Evolutionary conservation across 2,797 vertebrate species (phyloP).

Genomic region (Pelochelys cantorii): DNA sequence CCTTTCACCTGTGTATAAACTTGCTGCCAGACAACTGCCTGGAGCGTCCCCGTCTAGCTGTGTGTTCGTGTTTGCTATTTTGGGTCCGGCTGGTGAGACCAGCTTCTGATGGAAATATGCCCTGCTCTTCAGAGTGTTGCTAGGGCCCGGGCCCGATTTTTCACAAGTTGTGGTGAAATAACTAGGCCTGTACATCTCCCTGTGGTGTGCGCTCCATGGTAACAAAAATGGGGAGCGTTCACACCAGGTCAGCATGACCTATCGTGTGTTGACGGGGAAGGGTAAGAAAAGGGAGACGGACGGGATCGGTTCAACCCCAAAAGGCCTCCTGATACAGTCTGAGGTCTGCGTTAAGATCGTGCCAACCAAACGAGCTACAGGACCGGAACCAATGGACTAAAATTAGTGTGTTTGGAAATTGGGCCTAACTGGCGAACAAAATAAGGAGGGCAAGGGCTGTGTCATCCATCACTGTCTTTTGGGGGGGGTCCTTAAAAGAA

Average conservation of each 20-base stretch:
- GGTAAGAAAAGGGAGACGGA: not conserved
- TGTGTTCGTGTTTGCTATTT: not conserved
- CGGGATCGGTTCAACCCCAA: not conserved
- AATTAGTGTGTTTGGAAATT: not conserved
- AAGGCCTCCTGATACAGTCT: not conserved
- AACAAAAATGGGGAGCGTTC: not conserved
- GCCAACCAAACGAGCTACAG: not conserved
- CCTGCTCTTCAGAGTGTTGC: not conserved
- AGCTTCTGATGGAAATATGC: not conserved
- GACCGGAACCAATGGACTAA: not conserved
- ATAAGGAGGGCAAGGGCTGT: not conserved
- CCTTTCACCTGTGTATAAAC: not conserved
- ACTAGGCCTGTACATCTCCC: not conserved
- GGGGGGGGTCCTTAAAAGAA: not conserved
- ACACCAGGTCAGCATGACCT: not conserved
- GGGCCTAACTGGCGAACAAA: not conserved
- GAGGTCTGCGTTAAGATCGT: not conserved
- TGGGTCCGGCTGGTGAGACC: not conserved
- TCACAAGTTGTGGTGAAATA: not conserved
- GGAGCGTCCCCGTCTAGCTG: not conserved
- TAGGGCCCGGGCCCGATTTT: not conserved
- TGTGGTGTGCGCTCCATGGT: fast-evolving
- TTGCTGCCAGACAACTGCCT: fast-evolving
- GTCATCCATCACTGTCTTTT: not conserved
- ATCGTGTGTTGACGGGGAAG: not conserved